Evolutionary conservation across 2,113 vertebrate species (phyloP).

Genomic region (Picathartes gymnocephalus): DNA sequence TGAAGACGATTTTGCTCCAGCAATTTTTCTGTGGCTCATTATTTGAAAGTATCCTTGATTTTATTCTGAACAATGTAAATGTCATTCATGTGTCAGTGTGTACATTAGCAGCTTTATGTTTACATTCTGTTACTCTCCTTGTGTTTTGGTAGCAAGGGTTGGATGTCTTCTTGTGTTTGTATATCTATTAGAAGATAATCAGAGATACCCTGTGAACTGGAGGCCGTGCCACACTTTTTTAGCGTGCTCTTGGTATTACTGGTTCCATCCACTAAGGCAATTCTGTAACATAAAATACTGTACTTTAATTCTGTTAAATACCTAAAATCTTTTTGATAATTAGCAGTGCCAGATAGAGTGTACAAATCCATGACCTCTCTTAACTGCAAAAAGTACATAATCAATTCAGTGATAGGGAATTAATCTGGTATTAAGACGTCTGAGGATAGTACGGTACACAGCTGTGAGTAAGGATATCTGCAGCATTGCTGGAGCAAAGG

Average conservation of each 20-base stretch:
- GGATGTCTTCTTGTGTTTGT: conserved; percentile 45
- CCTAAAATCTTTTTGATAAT: background rate
- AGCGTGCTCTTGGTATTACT: background rate
- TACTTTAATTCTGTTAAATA: background rate
- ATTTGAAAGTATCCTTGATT: conserved; percentile 43
- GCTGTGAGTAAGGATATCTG: background rate
- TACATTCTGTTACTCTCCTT: conserved; percentile 70
- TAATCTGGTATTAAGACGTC: background rate
- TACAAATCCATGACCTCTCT: background rate
- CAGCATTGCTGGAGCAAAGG: fast-evolving
- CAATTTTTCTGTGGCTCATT: conserved; percentile 45
- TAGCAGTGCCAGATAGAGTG: background rate
- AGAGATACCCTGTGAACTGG: conserved; percentile 50
- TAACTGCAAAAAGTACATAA: background rate
- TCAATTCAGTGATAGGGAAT: background rate
- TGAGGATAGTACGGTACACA: fast-evolving
- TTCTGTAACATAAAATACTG: background rate
- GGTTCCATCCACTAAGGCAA: background rate
- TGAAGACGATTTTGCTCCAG: background rate
- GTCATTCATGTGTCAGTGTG: conserved; percentile 74
- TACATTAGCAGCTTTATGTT: conserved; percentile 69
- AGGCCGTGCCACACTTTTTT: background rate
- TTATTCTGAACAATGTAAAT: conserved; percentile 69
- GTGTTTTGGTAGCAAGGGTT: conserved; percentile 67
- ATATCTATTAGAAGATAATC: conserved; percentile 60